Evolutionary conservation across 1,140 invertebrate species (phyloP).

Genomic region (Drosophila gunungcola): DNA sequence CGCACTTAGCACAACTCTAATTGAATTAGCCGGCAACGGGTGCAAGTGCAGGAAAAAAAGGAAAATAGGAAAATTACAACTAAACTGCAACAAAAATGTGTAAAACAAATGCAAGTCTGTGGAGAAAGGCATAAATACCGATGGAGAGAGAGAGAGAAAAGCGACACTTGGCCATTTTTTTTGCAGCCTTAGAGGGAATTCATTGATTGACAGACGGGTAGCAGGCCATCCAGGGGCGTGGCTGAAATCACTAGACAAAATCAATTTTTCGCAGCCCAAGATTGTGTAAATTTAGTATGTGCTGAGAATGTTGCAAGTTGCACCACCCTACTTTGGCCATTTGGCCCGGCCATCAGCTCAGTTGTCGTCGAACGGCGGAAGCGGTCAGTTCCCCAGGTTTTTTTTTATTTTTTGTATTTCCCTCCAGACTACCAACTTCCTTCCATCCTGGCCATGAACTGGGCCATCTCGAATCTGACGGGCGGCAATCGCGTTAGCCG

Average conservation of each 20-base stretch:
- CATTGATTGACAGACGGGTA: conserved; percentile 63
- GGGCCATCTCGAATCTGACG: conserved; percentile 83
- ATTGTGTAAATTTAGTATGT: conserved; percentile 25
- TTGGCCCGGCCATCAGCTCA: conserved; percentile 35
- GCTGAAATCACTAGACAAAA: conserved; percentile 67
- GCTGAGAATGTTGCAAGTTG: conserved; percentile 15
- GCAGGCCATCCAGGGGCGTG: conserved; percentile 17
- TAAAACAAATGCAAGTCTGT: conserved; percentile 13
- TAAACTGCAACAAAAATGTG: conserved; percentile 26
- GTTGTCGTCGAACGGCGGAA: conserved; percentile 53
- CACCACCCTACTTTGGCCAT: not conserved
- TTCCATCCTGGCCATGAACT: conserved; percentile 70
- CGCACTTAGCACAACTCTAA: conserved; percentile 79
- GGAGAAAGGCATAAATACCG: conserved; percentile 11
- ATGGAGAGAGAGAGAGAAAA: conserved; percentile 9
- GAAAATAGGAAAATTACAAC: conserved; percentile 19
- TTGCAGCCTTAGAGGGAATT: conserved; percentile 32
- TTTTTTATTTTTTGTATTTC: not conserved
- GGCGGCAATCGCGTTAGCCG: conserved; percentile 83
- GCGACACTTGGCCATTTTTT: conserved; percentile 44
- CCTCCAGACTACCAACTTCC: not conserved
- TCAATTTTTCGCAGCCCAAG: conserved; percentile 51
- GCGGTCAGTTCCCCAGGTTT: conserved; percentile 44
- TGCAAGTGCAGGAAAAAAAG: conserved; percentile 29
- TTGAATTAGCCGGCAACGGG: conserved; percentile 70